Percentiles rank a stretch among this genome's conserved stretches.
Conservation (phyloP, 2,113 vertebrate genomes). For the Abramis brama region DNA sequence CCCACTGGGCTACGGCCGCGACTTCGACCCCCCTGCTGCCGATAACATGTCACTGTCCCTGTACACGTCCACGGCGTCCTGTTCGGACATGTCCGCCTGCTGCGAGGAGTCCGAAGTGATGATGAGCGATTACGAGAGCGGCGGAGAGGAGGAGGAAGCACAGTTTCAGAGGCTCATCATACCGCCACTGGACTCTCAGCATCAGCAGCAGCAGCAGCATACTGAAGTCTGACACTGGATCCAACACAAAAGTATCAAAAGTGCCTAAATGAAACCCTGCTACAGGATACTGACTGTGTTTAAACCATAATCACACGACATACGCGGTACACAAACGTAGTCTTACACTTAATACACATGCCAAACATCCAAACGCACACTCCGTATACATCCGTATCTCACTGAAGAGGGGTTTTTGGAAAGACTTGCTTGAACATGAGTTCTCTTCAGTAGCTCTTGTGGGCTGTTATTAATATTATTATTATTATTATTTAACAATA, state of each 20-base stretch:
- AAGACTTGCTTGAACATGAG: conserved; percentile 17
- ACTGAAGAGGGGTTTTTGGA: conserved; percentile 67
- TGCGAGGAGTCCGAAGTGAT: conserved; percentile 94
- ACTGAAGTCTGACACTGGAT: conserved; percentile 94
- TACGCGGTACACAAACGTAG: conserved; percentile 32
- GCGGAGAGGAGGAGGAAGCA: conserved; percentile 82
- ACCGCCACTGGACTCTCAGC: conserved; percentile 82
- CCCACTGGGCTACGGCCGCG: conserved; percentile 79
- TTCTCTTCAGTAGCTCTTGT: conserved; percentile 20
- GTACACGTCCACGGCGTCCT: conserved; percentile 91
- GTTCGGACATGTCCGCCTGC: conserved; percentile 97
- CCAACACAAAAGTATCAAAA: conserved; percentile 79
- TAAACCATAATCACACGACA: conserved; percentile 17
- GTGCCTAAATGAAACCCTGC: conserved; percentile 86
- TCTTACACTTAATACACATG: conserved; percentile 29
- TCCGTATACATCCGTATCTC: conserved; percentile 26
- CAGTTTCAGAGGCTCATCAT: conserved; percentile 86
- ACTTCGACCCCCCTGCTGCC: conserved; percentile 83
- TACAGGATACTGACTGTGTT: conserved; percentile 51
- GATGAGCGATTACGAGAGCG: conserved; percentile 97
- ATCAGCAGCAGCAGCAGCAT: conserved; percentile 84
- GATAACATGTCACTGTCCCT: conserved; percentile 91
- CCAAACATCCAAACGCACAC: conserved; percentile 39
- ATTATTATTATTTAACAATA: conserved; percentile 62
- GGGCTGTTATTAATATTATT: conserved; percentile 54